Evolutionary conservation across 2,797 vertebrate genomes (phyloP).

Genomic region (Pyrrhura leucotis): DNA sequence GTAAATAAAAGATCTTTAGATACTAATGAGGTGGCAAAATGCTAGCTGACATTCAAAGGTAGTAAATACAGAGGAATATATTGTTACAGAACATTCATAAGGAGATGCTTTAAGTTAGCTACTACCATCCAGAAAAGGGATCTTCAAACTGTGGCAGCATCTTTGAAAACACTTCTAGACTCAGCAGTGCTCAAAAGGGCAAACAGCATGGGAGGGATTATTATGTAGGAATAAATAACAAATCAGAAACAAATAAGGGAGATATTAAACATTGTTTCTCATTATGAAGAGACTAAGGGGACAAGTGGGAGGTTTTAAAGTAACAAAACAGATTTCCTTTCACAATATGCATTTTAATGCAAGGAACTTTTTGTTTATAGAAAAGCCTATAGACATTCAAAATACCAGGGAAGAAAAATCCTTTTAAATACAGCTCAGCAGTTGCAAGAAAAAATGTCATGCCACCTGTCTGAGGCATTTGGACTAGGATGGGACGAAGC

Average conservation of each 20-base stretch:
- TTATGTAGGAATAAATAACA: not conserved
- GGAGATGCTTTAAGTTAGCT: not conserved
- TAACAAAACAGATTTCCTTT: not conserved
- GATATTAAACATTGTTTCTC: not conserved
- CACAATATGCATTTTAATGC: not conserved
- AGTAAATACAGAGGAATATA: not conserved
- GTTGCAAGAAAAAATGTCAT: not conserved
- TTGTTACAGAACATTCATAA: not conserved
- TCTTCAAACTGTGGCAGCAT: not conserved
- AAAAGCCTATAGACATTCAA: not conserved
- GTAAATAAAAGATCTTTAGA: not conserved
- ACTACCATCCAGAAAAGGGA: not conserved
- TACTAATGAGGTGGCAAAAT: not conserved
- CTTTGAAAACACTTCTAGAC: not conserved
- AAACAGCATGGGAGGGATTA: not conserved
- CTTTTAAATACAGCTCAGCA: not conserved
- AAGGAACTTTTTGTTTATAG: not conserved
- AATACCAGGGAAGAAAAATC: not conserved
- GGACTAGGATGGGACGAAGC: not conserved
- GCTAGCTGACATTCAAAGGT: not conserved
- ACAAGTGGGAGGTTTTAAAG: not conserved
- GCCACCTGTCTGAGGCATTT: not conserved
- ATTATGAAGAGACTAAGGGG: not conserved
- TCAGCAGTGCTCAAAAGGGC: not conserved
- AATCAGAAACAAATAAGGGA: not conserved